phyloP scores from a whole-genome alignment of 2,888 invertebrate genomes.

The Limenitis camilla region DNA sequence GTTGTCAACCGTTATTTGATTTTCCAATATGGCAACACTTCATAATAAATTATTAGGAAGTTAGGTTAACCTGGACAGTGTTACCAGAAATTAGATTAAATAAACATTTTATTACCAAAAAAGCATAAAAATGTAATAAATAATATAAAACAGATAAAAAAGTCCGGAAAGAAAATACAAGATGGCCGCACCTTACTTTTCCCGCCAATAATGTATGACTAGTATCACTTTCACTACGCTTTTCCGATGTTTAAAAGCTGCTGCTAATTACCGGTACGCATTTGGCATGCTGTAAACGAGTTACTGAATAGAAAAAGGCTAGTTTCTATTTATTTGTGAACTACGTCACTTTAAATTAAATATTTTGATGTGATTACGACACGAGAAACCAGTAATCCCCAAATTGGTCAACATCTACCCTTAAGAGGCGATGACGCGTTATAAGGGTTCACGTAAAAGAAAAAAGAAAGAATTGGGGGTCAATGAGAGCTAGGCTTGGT shows the following conservation, averaged over 20 bases:
- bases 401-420: no score
- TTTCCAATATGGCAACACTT: conserved; percentile 12
- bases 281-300: conserved; percentile 25
- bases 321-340: neutral
- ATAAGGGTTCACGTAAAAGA: no score
- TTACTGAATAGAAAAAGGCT: neutral
- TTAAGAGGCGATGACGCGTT: no score
- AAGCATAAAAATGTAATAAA: no score
- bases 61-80: neutral
- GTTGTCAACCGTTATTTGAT: conserved; percentile 16
- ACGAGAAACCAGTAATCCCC: no score
- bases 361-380: no score
- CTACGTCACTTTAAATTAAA: no score
- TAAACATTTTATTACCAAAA: no score
- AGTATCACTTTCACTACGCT: conserved; percentile 57
- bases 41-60: conserved; percentile 1
- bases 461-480: no score
- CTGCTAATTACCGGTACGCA: conserved; percentile 26
- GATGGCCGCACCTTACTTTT: conserved; percentile 47
- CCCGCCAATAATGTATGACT: conserved; percentile 46
- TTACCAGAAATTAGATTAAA: no score
- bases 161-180: conserved; percentile 54
- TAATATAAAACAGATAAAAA: conserved; percentile 27
- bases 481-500: no score
- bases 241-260: conserved; percentile 34